Base-by-base conservation (phyloP, 2,888 invertebrate genomes). In the Syrista parreyssii region DNA sequence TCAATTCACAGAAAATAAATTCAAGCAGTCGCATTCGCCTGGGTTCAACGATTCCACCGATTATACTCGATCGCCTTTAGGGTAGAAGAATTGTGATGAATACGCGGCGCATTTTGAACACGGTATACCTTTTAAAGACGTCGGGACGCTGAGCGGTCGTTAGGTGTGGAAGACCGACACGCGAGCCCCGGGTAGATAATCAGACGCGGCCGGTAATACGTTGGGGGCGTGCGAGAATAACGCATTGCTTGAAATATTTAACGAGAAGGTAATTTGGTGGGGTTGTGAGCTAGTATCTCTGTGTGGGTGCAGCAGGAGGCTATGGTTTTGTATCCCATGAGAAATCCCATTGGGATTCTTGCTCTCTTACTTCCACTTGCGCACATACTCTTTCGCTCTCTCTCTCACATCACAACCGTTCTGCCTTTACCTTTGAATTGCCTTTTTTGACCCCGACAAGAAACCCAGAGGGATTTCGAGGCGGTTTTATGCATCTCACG, bases 211-310 rank as follows among this genome's bases (percentile, higher is more conserved):
- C 83, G 85, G 81, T 87, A 86, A 87, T 87, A 83, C 81, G 83
- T 86, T 85, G 89, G 85, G 88, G 88, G 88, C 87, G 89, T 87
- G 88, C 82, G 86, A 86, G 86, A 84, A 86, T 89, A 88, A 87
- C 84, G 83, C 87, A 88, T 88, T 86, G 84, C 87, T 85, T 84
- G 85, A 86, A 88, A 88, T 88, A 88, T 88, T 88, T 89, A 89
- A 89, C 89, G 85, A 84, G 85, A 85, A 85, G 84, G 84, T 89
- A 89, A 89, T 89, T 89, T 88, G 86, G 84, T 76, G 77, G 75
- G 80, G 80, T 79, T 82, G 76, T 23, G 55, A 55, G 55, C 55
- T 55, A 23, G 55, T 55, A 55, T 55, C 55, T 78, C 73, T 32
- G 68, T 76, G 71, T 68, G 77, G 74, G 74, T 35, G 74, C 35